Conservation (phyloP, 2,113 vertebrate species). For the Steatornis caripensis region DNA sequence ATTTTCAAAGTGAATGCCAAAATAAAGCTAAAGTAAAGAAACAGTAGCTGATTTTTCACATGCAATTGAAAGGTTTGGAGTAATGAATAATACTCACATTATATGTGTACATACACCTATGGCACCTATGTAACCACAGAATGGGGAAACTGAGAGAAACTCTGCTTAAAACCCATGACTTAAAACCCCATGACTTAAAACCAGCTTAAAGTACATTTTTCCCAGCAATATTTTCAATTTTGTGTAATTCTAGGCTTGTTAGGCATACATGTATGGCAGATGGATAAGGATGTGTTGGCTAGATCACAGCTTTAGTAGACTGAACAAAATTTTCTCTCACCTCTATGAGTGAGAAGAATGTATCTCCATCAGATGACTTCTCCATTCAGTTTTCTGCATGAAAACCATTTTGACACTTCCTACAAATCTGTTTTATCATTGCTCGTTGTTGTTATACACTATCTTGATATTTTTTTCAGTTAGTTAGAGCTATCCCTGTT, state of each 20-base stretch:
- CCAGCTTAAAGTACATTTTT: background rate
- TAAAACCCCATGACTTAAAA: no score
- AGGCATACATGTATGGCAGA: background rate
- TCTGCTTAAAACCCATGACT: background rate
- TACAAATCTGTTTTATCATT: background rate
- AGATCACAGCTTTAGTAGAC: background rate
- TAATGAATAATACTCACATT: background rate
- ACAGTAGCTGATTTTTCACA: background rate
- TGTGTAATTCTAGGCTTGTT: background rate
- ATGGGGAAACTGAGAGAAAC: background rate
- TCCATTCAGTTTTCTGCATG: background rate
- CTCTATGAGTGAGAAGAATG: background rate
- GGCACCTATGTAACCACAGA: background rate
- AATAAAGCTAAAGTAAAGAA: background rate
- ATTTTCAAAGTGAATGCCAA: background rate
- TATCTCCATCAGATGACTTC: background rate
- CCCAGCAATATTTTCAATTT: background rate
- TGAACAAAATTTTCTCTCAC: background rate
- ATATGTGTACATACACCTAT: background rate
- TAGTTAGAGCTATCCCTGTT: background rate
- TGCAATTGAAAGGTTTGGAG: background rate
- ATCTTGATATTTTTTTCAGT: background rate
- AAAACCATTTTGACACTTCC: background rate
- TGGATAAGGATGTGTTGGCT: background rate
- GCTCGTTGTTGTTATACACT: background rate